Base-by-base conservation (phyloP, 2,797 vertebrate species). In the Crypturellus tataupa region DNA sequence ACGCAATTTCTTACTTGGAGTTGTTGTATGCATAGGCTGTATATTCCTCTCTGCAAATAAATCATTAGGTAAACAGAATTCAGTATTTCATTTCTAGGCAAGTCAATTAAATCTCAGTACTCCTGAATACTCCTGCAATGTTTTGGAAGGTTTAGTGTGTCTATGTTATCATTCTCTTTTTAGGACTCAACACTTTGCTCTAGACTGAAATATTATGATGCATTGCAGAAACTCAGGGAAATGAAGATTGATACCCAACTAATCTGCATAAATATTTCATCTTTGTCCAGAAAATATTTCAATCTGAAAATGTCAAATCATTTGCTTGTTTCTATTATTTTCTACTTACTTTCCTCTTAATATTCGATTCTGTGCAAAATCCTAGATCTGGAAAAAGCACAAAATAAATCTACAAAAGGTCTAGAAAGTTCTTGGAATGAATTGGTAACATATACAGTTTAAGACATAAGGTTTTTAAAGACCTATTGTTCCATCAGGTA, bases 41-140 rank as follows among this genome's bases (percentile, higher is more conserved):
- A 35, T 51, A 40, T 65, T 58, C 11, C 2, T 6, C 14, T 73
- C 51, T 77, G 27, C 1, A 4, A 88, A 90, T 39, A 56, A 56
- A 73, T 27, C 11, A 21, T 63, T 39, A 73, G 25, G 23, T 7
- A 77, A 49, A 92, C 5, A 29, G 23, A 87, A 80, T 46, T 49
- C 55, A n/a, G 55, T 82, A 63, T 33, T 64, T 80, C 7, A 77
- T 91, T 91, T 80, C 18, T 80, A 82, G 20, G 12, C 5, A 82
- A 89, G 40, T 39, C n/a, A 77, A 19, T 35, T 70, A 4, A 80
- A 56, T 39, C 82, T 19, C 53, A 70, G 27, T 87, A 81, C 8
- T 56, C 9, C 20, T 64, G n/a, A 77, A 85, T 47, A 46, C 2
- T 80, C 12, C 23, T 47, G 7, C 21, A 56, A 8, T 42, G 10